Conservation (phyloP, 1,140 invertebrate species). For the Neodiprion fabricii region DNA sequence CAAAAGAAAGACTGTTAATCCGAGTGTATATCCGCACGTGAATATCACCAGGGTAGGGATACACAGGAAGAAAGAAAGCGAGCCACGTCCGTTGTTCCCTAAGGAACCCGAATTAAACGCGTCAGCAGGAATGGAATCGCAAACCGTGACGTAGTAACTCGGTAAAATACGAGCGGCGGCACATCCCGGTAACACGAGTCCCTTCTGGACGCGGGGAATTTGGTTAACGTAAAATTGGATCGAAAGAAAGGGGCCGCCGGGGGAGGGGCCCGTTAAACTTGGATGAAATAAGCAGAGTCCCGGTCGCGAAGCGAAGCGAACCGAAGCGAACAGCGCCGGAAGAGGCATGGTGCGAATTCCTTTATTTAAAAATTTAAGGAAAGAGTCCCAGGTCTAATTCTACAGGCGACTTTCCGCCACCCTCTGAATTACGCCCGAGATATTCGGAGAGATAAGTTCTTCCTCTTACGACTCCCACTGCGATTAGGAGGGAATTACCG, state of each 20-base stretch:
- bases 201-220: constrained; percentile 1
- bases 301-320: neutral
- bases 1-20: too few species aligned
- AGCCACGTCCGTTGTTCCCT: neutral
- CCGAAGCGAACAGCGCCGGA: neutral
- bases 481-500: neutral
- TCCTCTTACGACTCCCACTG: neutral
- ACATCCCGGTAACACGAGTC: neutral
- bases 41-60: too few species aligned
- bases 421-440: neutral
- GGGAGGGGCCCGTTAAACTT: neutral
- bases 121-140: constrained; percentile 6
- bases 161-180: neutral
- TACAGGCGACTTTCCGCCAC: neutral
- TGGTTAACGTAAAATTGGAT: constrained; percentile 6
- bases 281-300: neutral
- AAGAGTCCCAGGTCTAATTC: neutral
- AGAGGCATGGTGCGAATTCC: neutral
- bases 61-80: too few species aligned
- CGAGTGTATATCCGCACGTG: too few species aligned
- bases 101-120: constrained; percentile 4
- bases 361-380: constrained; percentile 6
- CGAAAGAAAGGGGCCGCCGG: neutral
- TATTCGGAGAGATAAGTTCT: neutral
- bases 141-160: neutral